Evolutionary conservation across 2,888 invertebrate genomes (phyloP).

Genomic region (Eulithis prunata): DNA sequence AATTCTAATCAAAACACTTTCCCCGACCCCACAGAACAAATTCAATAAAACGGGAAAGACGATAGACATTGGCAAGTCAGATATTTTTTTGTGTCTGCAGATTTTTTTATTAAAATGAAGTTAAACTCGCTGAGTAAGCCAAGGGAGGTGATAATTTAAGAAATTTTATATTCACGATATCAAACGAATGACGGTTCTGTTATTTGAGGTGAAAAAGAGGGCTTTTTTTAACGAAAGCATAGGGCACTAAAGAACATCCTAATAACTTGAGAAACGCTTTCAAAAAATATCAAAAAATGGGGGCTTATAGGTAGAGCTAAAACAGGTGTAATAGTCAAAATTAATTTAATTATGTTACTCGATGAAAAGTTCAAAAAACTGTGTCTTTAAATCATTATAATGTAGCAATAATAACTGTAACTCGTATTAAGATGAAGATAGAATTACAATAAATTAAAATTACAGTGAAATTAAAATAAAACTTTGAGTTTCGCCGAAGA

Average conservation of each 20-base stretch:
- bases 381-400: slow-evolving; percentile 6
- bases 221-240: not conserved
- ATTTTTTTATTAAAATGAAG: slow-evolving; percentile 77
- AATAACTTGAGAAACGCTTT: too few species aligned
- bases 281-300: too few species aligned
- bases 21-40: slow-evolving; percentile 48
- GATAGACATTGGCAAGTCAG: slow-evolving; percentile 61
- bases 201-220: slow-evolving; percentile 27
- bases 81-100: slow-evolving; percentile 54
- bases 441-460: slow-evolving; percentile 42
- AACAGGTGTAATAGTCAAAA: too few species aligned
- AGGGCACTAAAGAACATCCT: too few species aligned
- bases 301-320: too few species aligned
- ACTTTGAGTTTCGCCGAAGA: slow-evolving; percentile 46
- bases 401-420: slow-evolving; percentile 28
- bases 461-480: slow-evolving; percentile 41
- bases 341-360: too few species aligned
- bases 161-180: slow-evolving; percentile 76
- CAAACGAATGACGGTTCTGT: slow-evolving; percentile 44
- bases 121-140: slow-evolving; percentile 70
- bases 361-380: too few species aligned
- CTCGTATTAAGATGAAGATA: slow-evolving; percentile 38
- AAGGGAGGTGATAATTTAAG: slow-evolving; percentile 76
- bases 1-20: slow-evolving; percentile 30
- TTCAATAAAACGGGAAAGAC: slow-evolving; percentile 57